A percentile compares a stretch with the other conserved stretches of the same genome.
Evolutionary conservation across 2,888 invertebrate species (phyloP).

Genomic region (Arenicola marina): DNA sequence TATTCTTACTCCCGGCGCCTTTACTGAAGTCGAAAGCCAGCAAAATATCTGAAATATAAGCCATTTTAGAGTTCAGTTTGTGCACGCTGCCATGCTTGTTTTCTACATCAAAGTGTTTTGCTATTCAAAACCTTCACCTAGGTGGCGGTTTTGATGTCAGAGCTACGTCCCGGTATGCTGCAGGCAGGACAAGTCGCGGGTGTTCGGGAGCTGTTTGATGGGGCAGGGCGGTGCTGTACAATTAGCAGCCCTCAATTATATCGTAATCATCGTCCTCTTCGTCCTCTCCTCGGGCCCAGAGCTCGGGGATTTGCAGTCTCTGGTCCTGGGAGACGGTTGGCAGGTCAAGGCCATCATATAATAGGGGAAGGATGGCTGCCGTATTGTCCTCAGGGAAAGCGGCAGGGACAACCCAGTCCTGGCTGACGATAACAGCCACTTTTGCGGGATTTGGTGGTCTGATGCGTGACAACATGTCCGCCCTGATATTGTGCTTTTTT

Average conservation of each 20-base stretch:
- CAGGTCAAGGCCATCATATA: slow-evolving; percentile 10
- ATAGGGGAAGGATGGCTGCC: background rate
- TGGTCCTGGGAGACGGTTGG: background rate
- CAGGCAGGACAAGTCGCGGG: slow-evolving; percentile 4
- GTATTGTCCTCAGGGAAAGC: slow-evolving; percentile 1
- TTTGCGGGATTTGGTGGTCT: too few species aligned
- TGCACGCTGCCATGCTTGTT: too few species aligned
- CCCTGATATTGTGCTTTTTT: too few species aligned
- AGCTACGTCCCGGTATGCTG: background rate
- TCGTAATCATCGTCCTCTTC: background rate
- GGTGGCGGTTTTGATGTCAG: too few species aligned
- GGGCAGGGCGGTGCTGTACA: background rate
- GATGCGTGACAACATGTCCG: too few species aligned
- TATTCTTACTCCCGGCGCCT: too few species aligned
- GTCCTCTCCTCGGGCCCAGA: background rate
- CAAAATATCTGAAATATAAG: too few species aligned
- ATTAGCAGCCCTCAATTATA: background rate
- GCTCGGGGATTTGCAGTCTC: background rate
- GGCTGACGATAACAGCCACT: slow-evolving; percentile 2
- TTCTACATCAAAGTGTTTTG: too few species aligned
- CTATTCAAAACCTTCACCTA: too few species aligned
- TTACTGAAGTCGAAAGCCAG: too few species aligned
- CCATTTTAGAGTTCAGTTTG: too few species aligned
- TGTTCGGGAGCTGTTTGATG: background rate
- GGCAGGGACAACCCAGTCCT: slow-evolving; percentile 11